Percentiles rank a stretch among this genome's conserved stretches.
Evolutionary conservation across 2,113 vertebrate genomes (phyloP).

Genomic region (Oncorhynchus clarkii): DNA sequence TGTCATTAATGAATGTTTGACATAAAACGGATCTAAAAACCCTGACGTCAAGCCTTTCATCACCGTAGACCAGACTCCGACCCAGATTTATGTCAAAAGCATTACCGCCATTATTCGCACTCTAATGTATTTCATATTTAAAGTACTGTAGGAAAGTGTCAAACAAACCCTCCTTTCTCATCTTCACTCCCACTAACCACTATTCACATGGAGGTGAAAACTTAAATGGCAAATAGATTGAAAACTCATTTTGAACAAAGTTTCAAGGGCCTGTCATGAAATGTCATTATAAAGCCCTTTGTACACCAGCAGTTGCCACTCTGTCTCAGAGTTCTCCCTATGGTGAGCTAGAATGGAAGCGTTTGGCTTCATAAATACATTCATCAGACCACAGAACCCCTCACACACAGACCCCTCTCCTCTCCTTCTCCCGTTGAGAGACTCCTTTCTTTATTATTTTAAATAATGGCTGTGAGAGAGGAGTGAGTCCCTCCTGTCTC

Average conservation of each 20-base stretch:
- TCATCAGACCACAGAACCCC: not conserved
- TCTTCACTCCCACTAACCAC: not conserved
- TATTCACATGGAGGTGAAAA: not conserved
- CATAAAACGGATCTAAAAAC: not conserved
- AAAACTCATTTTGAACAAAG: too few relatives aligned
- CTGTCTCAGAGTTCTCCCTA: not conserved
- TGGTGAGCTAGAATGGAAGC: too few relatives aligned
- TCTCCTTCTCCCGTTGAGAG: not conserved
- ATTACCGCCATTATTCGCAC: not conserved
- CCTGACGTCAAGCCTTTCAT: too few relatives aligned
- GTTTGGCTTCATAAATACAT: too few relatives aligned
- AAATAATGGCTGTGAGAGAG: not conserved
- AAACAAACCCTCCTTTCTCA: not conserved
- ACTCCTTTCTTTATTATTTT: not conserved
- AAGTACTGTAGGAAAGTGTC: not conserved
- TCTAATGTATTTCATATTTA: not conserved
- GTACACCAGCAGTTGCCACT: not conserved
- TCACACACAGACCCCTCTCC: not conserved
- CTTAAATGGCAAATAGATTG: too few relatives aligned
- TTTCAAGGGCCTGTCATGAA: too few relatives aligned
- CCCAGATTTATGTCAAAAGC: not conserved
- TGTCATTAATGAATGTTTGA: not conserved
- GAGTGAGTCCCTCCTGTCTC: not conserved
- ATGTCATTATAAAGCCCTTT: too few relatives aligned
- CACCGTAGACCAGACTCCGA: not conserved